Conservation (phyloP, 2,113 vertebrate species). For the Trogon surrucura region DNA sequence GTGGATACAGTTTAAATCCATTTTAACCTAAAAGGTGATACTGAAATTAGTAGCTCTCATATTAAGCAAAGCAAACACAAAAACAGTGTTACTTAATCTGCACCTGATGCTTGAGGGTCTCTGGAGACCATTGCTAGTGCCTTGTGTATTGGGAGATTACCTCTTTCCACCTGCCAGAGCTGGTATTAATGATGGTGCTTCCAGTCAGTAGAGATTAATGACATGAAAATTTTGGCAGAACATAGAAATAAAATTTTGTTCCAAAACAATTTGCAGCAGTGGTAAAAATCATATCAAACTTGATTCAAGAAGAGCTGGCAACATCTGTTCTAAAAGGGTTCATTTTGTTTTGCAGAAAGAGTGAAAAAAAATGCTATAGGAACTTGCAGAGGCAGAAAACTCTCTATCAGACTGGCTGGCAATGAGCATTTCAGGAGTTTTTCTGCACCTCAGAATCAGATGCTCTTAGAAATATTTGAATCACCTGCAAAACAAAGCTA, state of each 20-base stretch:
- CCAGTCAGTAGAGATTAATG: slow-evolving; percentile 42
- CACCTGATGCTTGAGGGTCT: not conserved
- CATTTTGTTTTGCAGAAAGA: not conserved
- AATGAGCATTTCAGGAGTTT: not conserved
- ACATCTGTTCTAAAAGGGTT: slow-evolving; percentile 1
- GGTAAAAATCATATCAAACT: not conserved
- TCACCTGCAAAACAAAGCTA: not conserved
- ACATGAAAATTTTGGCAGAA: slow-evolving; percentile 21
- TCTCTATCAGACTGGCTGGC: not conserved
- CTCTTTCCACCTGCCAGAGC: not conserved
- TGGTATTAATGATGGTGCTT: not conserved
- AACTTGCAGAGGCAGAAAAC: not conserved
- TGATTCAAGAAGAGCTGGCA: slow-evolving; percentile 11
- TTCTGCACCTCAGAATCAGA: not conserved
- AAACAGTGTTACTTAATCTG: not conserved
- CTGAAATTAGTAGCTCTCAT: not conserved
- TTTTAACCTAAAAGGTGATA: not conserved
- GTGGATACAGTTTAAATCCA: not conserved
- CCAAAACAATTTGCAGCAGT: slow-evolving; percentile 39
- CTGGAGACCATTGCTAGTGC: not conserved
- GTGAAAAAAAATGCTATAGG: slow-evolving; percentile 4
- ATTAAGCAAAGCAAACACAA: not conserved
- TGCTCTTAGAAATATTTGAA: not conserved
- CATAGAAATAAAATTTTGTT: slow-evolving; percentile 12
- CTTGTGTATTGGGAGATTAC: not conserved